Evolutionary conservation across 2,888 invertebrate species (phyloP).

Genomic region (Catocala sponsa): DNA sequence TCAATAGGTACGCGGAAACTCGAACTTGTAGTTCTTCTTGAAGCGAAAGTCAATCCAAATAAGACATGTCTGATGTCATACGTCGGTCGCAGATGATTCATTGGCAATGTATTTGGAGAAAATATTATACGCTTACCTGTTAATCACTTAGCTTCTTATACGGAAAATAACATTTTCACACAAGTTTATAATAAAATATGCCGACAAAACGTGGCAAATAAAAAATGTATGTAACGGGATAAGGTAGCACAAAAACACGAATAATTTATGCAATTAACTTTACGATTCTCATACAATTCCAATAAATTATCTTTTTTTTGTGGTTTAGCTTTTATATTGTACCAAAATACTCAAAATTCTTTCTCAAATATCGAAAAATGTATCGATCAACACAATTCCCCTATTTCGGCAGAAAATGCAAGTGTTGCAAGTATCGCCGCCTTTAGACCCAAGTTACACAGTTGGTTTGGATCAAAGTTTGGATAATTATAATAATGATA

Average conservation of each 20-base stretch:
- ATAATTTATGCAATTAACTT: not conserved
- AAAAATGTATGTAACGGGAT: constrained; percentile 55
- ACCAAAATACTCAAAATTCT: constrained; percentile 16
- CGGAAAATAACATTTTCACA: constrained; percentile 55
- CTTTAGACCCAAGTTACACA: not conserved
- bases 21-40: too few species aligned
- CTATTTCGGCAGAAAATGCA: constrained; percentile 24
- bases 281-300: not conserved
- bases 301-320: not conserved
- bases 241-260: constrained; percentile 21
- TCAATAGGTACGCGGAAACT: too few species aligned
- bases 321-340: constrained; percentile 8
- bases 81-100: constrained; percentile 41
- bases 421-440: constrained; percentile 25
- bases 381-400: constrained; percentile 36
- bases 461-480: too few species aligned
- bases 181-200: constrained; percentile 44
- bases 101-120: constrained; percentile 26
- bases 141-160: constrained; percentile 37
- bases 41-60: constrained; percentile 15
- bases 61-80: constrained; percentile 63
- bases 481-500: too few species aligned
- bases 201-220: constrained; percentile 74
- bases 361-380: constrained; percentile 19
- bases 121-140: constrained; percentile 33